A percentile compares a stretch with the other conserved stretches of the same genome.
These are phyloP conservation scores for Pituophis catenifer DNA, from an alignment of 2,113 vertebrate species.

Conservation along the genomic window DNA sequence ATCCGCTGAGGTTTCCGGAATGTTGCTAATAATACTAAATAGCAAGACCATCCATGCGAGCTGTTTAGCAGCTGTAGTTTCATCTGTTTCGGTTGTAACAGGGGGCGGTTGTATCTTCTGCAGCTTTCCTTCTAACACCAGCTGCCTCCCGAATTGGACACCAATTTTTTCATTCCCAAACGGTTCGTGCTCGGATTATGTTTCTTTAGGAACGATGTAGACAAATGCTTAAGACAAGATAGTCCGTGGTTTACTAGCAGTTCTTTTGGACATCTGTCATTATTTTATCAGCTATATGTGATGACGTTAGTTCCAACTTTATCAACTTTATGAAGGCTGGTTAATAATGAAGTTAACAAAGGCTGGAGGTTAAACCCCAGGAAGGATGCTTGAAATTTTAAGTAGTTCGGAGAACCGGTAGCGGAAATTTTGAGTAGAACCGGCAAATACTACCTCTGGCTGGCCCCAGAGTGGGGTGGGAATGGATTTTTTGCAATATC, in stretches of 20 bases:
- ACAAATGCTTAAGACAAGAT: not conserved
- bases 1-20: not conserved
- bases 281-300: too few species aligned
- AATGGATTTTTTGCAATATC: too few species aligned
- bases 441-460: too few species aligned
- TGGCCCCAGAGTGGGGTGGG: too few species aligned
- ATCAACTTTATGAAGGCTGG: not conserved
- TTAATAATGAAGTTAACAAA: too few species aligned
- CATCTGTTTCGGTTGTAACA: not conserved
- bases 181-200: not conserved
- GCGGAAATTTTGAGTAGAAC: too few species aligned
- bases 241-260: not conserved
- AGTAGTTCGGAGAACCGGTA: too few species aligned
- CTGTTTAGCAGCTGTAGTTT: not conserved
- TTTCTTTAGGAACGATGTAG: not conserved
- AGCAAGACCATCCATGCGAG: not conserved
- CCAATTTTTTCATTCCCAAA: not conserved
- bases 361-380: too few species aligned
- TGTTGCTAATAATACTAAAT: not conserved
- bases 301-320: not conserved
- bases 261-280: too few species aligned
- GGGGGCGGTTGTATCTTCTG: not conserved
- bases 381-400: too few species aligned
- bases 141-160: not conserved
- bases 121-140: not conserved